Evolutionary conservation across 92 coral and sea anemone genomes (phyloP), one percentile per base, ranked within the genome.

Genomic region (Parazoanthus swiftii): DNA sequence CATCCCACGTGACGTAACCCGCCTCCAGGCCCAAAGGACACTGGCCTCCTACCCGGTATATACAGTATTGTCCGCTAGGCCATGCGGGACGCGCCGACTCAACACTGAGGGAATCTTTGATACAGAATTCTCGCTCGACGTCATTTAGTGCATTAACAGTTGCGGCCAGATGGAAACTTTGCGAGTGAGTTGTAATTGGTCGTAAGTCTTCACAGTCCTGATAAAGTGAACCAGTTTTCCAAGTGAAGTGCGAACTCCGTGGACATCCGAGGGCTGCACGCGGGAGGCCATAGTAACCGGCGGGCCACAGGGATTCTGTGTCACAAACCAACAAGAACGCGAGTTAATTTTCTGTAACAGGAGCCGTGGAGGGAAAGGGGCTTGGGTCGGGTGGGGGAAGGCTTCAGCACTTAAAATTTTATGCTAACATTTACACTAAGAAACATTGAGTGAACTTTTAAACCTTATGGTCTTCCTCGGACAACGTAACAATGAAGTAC

Each of bases 211-310:
- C 96, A 15, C 91, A 88, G 80, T 94, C 96, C 74, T 94, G 93
- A 80, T 78, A 94, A 10, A 93, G 82, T 39, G 78, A 70, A 29
- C 96, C 96, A 33, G 96, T 90, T 66, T 85, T 84, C 96, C 96
- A 94, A 6, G 43, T 36, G 21, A 78, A 75, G 18, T 85, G 54
- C 1, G 21, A 23, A 70, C 89, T 78, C 71, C 66, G 46, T 59
- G 96, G 96, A 80, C 96, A 94, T 9, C 93, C 96, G 58, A 66
- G 74, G 25, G 79, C 85, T 35, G 96, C 89, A 58, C 85, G 91
- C 7, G 96, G 96, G 67, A 94, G 50, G 14, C 95, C 96, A 76
- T 94, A 94, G 16, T 56, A 88, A 59, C 96, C 96, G 37, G 67
- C 90, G 0, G 96, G 96, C 96, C 96, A 94, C 79, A 75, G n/a